Conservation (phyloP, 1,140 invertebrate genomes). For the Rhysida immarginata region DNA sequence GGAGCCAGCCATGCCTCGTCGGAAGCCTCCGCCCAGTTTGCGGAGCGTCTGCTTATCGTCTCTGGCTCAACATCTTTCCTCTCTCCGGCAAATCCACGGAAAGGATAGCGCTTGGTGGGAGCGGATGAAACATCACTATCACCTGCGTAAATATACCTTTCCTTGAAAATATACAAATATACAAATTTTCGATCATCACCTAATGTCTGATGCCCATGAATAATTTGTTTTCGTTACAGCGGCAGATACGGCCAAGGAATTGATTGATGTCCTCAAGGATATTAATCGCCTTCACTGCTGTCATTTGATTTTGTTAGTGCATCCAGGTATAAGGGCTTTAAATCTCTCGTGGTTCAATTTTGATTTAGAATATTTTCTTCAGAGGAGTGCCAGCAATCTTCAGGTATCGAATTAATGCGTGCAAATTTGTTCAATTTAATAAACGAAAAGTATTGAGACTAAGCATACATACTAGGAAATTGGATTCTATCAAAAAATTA, state of each 20-base stretch:
- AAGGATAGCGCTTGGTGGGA: not conserved
- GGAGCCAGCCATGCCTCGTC: not conserved
- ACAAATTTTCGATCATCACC: not conserved
- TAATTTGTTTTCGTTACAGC: not conserved
- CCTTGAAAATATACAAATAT: not conserved
- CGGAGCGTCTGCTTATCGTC: not conserved
- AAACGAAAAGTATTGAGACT: too few relatives aligned
- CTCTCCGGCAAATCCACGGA: not conserved
- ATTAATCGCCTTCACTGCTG: not conserved
- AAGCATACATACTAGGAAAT: too few relatives aligned
- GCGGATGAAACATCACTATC: not conserved
- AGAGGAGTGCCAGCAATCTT: not conserved
- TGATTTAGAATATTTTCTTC: not conserved
- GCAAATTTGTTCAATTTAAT: too few relatives aligned
- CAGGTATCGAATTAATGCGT: too few relatives aligned
- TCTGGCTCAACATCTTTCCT: not conserved
- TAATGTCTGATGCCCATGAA: not conserved
- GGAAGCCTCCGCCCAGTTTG: not conserved
- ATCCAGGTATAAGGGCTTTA: not conserved
- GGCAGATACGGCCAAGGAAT: not conserved
- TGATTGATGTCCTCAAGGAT: not conserved
- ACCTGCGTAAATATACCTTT: not conserved
- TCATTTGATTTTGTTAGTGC: not conserved
- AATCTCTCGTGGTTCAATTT: not conserved
- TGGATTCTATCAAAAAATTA: too few relatives aligned